Conservation (phyloP, 2,888 invertebrate genomes). For the Gymnosoma rotundatum region DNA sequence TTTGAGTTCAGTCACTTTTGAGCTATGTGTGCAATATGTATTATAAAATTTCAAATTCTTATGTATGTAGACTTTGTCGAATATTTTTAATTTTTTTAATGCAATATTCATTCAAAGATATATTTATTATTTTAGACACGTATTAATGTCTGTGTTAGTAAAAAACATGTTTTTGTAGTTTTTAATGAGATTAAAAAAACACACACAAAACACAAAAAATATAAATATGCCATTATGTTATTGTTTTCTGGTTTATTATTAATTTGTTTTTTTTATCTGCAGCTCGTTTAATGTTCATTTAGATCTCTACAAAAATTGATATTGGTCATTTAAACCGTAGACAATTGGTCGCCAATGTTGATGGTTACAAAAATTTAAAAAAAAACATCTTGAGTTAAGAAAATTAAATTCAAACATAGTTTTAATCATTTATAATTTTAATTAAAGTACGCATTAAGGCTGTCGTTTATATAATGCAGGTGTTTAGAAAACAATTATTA, state of each 20-base stretch:
- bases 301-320: constrained; percentile 2
- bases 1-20: no score
- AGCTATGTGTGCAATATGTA: no score
- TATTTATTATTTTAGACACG: constrained; percentile 49
- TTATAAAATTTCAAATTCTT: no score
- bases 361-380: constrained; percentile 19
- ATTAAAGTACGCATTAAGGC: constrained; percentile 44
- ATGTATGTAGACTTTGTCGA: not conserved
- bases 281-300: constrained; percentile 13
- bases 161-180: constrained; percentile 27
- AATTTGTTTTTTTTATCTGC: not conserved
- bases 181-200: constrained; percentile 18
- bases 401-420: constrained; percentile 15
- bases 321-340: constrained; percentile 54
- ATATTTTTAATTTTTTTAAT: not conserved
- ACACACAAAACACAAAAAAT: constrained; percentile 9
- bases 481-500: constrained; percentile 60
- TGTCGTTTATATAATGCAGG: constrained; percentile 57
- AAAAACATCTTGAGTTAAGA: not conserved
- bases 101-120: constrained; percentile 31
- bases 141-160: constrained; percentile 27
- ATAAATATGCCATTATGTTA: constrained; percentile 56
- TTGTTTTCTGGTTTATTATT: constrained; percentile 32
- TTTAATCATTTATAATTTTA: constrained; percentile 53
- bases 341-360: constrained; percentile 60